Base-by-base conservation (phyloP, 2,888 invertebrate genomes). In the Galerucella calmariensis region DNA sequence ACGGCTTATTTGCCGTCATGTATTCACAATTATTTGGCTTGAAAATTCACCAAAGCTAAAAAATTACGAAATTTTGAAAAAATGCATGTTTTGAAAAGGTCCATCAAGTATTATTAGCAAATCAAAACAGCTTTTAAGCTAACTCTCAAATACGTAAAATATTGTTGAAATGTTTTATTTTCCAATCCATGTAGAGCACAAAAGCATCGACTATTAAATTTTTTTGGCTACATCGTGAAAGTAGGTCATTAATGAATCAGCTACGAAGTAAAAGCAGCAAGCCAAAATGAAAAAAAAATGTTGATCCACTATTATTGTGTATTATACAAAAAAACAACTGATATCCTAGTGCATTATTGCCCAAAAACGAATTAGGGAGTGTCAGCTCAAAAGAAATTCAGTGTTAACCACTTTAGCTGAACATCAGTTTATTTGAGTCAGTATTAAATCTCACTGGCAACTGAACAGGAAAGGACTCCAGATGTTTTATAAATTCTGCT, bases 391-490 rank as follows among this genome's bases (percentile, higher is more conserved):
- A 68, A 68, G 58, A 68, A 68, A 41, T 68, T 14, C 56, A 58
- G 67, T 68, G 67, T 68, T 68, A 68, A 68, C 67, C 67, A 58
- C 67, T 68, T 20, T 58, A 58, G 58, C 44, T 68, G 11, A 67
- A 67, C 67, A 53, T 68, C 58, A 68, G 67, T 68, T 68, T 68
- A 68, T 68, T 68, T 58, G 67, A 58, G 58, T 68, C 56, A 20
- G 59, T 20, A 68, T 58, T 68, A 68, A 68, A 68, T 68, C 44
- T 58, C 24, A 67, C 44, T 20, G 58, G 58, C 16, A 68, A 44
- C 12, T 11, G 44, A 41, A 68, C 68, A 68, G 68, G 11, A 20
- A 20, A 58, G 68, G 58, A 67, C 67, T 65, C 3, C 10, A 10
- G 20, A 12, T 27, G 27, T 20, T 16, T 24, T 12, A 59, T 59